Evolutionary conservation across 2,888 invertebrate genomes (phyloP).

Genomic region (Phengaris arion): DNA sequence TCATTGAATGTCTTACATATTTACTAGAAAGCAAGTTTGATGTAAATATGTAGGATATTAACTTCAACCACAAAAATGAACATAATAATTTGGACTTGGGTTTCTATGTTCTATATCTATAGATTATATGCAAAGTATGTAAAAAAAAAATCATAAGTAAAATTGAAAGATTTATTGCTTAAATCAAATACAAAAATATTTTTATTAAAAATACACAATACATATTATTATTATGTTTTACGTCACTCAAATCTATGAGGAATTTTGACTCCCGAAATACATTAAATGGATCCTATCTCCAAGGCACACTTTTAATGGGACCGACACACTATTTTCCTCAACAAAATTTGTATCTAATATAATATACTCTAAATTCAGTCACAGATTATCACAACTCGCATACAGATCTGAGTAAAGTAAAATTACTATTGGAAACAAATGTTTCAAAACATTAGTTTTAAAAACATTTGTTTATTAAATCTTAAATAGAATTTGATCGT

Average conservation of each 20-base stretch:
- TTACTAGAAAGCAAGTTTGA: too few species aligned
- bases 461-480: neutral
- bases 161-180: conserved; percentile 45
- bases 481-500: conserved; percentile 18
- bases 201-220: conserved; percentile 59
- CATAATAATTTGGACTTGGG: too few species aligned
- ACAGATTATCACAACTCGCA: conserved; percentile 49
- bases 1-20: too few species aligned
- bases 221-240: conserved; percentile 41
- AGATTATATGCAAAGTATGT: too few species aligned
- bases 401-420: conserved; percentile 26
- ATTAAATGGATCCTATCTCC: conserved; percentile 37
- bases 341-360: conserved; percentile 47
- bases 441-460: neutral
- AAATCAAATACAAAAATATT: conserved; percentile 51
- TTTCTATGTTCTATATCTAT: too few species aligned
- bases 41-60: too few species aligned
- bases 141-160: conserved; percentile 33
- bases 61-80: too few species aligned
- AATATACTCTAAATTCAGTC: conserved; percentile 61
- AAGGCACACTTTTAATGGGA: conserved; percentile 60
- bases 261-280: conserved; percentile 39
- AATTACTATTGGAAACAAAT: neutral
- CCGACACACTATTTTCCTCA: conserved; percentile 47
- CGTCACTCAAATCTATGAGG: conserved; percentile 57